phyloP scores from a whole-genome alignment of 1,140 invertebrate species.

The Drosophila persimilis region DNA sequence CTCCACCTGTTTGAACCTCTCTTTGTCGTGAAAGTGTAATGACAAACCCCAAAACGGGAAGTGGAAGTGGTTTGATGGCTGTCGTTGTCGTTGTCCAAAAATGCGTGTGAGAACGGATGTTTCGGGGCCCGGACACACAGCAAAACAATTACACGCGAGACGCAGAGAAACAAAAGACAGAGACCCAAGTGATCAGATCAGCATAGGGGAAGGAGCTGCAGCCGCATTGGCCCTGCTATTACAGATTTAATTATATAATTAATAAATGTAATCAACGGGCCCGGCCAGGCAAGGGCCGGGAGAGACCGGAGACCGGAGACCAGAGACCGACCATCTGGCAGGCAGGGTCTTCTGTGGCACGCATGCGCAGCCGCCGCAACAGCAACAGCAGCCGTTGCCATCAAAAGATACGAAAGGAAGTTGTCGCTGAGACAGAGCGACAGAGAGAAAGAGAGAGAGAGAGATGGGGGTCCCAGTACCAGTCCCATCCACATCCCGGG shows the following conservation, averaged over 20 bases:
- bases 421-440: slow-evolving; percentile 39
- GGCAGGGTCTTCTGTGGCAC: slow-evolving; percentile 50
- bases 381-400: slow-evolving; percentile 3
- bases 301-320: slow-evolving; percentile 6
- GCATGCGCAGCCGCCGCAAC: slow-evolving; percentile 57
- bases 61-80: slow-evolving; percentile 68
- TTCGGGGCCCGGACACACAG: slow-evolving; percentile 32
- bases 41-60: slow-evolving; percentile 63
- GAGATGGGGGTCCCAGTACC: not conserved
- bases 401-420: slow-evolving; percentile 49
- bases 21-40: slow-evolving; percentile 3
- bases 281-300: slow-evolving; percentile 13
- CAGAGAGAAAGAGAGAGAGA: not conserved
- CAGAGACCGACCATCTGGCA: slow-evolving; percentile 52
- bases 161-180: slow-evolving; percentile 44
- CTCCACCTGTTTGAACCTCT: slow-evolving; percentile 33
- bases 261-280: slow-evolving; percentile 78
- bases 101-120: slow-evolving; percentile 73
- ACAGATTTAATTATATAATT: slow-evolving; percentile 82
- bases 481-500: slow-evolving; percentile 14
- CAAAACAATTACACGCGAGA: slow-evolving; percentile 66
- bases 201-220: slow-evolving; percentile 11
- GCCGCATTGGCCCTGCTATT: slow-evolving; percentile 56
- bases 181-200: slow-evolving; percentile 24
- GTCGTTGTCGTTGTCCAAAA: slow-evolving; percentile 9